phyloP scores from a whole-genome alignment of 2,113 vertebrate genomes.

The Vulpes lagopus region DNA sequence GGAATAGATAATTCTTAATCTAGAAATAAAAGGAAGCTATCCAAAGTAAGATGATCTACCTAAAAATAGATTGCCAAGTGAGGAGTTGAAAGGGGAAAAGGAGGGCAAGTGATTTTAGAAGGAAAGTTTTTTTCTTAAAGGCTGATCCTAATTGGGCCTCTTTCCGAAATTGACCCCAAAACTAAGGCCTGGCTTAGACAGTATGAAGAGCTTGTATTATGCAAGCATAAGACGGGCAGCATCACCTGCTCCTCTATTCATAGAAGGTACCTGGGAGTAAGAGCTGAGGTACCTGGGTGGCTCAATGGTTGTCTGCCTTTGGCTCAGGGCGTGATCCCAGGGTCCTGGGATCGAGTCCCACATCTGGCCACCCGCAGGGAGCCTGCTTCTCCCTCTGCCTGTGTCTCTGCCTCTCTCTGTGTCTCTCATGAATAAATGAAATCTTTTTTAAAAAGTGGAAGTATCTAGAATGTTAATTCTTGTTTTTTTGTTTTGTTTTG shows the following conservation, averaged over 20 bases:
- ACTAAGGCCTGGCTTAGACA: background rate
- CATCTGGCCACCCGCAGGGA: no score
- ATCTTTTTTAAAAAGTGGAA: background rate
- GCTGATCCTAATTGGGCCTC: background rate
- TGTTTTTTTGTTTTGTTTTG: no score
- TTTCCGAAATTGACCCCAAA: background rate
- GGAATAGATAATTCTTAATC: conserved; percentile 56
- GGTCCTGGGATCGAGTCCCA: no score
- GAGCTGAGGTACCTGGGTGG: background rate
- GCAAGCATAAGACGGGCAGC: background rate
- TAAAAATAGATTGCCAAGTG: conserved; percentile 69
- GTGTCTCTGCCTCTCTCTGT: no score
- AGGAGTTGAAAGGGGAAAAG: conserved; percentile 60
- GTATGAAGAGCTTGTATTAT: background rate
- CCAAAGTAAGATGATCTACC: conserved; percentile 61
- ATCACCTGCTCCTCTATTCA: background rate
- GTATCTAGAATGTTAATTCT: background rate
- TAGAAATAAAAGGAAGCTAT: conserved; percentile 70
- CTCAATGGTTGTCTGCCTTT: no score
- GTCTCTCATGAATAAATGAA: no score
- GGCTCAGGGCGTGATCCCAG: no score
- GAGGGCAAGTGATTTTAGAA: conserved; percentile 46
- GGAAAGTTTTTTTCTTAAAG: background rate
- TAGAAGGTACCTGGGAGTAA: background rate
- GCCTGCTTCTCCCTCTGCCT: no score